These are phyloP conservation scores for Gastracanthus pulcherrimus DNA, from an alignment of 2,888 invertebrate genomes.

Conservation along the genomic window DNA sequence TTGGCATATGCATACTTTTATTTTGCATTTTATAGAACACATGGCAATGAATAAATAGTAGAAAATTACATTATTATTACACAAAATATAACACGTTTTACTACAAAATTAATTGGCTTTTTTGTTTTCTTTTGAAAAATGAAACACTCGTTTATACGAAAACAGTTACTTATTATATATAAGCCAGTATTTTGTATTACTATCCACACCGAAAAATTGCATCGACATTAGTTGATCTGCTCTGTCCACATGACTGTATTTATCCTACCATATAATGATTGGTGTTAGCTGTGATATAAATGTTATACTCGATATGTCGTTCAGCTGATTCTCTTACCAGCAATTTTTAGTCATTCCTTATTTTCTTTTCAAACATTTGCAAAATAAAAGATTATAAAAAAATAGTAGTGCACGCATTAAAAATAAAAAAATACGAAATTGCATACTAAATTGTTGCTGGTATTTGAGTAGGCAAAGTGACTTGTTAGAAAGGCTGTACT, in stretches of 20 bases:
- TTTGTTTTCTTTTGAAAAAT: slow-evolving; percentile 30
- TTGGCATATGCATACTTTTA: slow-evolving; percentile 23
- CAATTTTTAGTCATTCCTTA: slow-evolving; percentile 31
- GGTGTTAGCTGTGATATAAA: slow-evolving; percentile 73
- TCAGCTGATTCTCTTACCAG: slow-evolving; percentile 63
- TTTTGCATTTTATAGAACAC: slow-evolving; percentile 39
- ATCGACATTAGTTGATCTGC: slow-evolving; percentile 72
- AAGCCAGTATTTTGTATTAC: slow-evolving; percentile 56
- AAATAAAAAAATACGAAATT: not conserved
- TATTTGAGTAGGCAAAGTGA: slow-evolving; percentile 62
- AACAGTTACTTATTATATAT: slow-evolving; percentile 48
- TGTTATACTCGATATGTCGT: slow-evolving; percentile 62
- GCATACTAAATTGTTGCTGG: slow-evolving; percentile 55
- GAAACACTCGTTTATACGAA: slow-evolving; percentile 13
- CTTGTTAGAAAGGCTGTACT: slow-evolving; percentile 58
- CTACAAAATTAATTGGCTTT: slow-evolving; percentile 38
- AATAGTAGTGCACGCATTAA: slow-evolving; percentile 24
- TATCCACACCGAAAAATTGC: slow-evolving; percentile 67
- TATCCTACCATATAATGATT: slow-evolving; percentile 70
- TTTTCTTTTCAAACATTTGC: not conserved
- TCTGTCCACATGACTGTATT: slow-evolving; percentile 72
- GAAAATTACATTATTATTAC: too few species aligned
- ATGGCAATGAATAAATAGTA: too few species aligned
- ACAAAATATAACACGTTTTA: not conserved
- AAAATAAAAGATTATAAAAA: slow-evolving; percentile 7